Conservation (phyloP, 2,888 invertebrate species). For the Geotrupes spiniger region DNA sequence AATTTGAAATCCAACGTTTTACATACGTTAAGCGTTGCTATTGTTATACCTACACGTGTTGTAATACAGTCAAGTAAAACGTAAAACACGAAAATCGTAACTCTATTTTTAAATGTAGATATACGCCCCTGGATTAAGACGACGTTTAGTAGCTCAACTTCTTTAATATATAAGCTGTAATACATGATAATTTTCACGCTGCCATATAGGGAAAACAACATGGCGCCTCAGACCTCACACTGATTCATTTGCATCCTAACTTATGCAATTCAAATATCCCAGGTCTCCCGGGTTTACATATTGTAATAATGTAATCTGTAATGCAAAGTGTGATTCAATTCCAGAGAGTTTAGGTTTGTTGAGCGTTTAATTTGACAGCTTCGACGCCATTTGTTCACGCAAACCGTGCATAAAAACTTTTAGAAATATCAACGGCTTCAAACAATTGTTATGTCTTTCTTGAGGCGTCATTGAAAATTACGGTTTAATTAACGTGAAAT, state of each 20-base stretch:
- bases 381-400: background rate
- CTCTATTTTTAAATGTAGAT: constrained; percentile 15
- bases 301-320: constrained; percentile 39
- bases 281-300: constrained; percentile 30
- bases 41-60: no score
- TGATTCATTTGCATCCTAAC: constrained; percentile 33
- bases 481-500: no score
- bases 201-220: constrained; percentile 45
- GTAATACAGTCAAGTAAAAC: no score
- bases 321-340: constrained; percentile 32
- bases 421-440: background rate
- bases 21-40: no score
- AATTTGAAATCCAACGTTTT: no score
- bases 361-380: constrained; percentile 4
- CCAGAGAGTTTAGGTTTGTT: background rate
- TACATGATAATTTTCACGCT: constrained; percentile 45
- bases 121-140: constrained; percentile 25
- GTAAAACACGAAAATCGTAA: constrained; percentile 13
- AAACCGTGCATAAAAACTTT: background rate
- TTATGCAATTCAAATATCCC: constrained; percentile 38
- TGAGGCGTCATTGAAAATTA: no score
- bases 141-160: constrained; percentile 18
- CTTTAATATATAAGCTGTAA: constrained; percentile 21
- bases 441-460: no score
- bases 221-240: constrained; percentile 45